These are phyloP conservation scores for Halictus quadricinctus DNA, from an alignment of 2,888 invertebrate genomes.

Conservation along the genomic window DNA sequence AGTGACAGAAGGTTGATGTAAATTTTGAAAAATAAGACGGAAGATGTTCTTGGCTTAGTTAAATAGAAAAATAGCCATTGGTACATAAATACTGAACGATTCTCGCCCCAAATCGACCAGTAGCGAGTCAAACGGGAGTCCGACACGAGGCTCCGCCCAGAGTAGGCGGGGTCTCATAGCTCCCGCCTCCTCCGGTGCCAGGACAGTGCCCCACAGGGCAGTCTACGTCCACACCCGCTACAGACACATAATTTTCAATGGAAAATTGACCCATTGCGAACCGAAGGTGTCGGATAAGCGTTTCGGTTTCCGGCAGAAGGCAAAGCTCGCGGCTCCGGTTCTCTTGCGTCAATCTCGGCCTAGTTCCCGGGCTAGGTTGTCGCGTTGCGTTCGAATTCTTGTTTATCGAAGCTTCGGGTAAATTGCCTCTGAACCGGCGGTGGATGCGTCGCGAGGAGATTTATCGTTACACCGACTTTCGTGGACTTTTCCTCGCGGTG, in stretches of 20 bases:
- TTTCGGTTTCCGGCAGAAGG: background rate
- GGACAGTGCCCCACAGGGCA: background rate
- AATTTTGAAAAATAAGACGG: background rate
- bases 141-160: background rate
- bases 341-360: background rate
- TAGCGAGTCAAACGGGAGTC: background rate
- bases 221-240: background rate
- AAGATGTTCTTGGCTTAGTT: background rate
- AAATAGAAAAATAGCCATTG: too few species aligned
- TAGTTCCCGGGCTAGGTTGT: slow-evolving; percentile 18
- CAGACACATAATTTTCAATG: background rate
- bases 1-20: too few species aligned
- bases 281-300: background rate
- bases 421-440: slow-evolving; percentile 58
- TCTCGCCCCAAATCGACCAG: background rate
- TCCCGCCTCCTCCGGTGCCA: background rate
- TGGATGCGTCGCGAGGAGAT: slow-evolving; percentile 51
- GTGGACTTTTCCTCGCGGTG: slow-evolving; percentile 58
- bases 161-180: background rate
- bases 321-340: background rate
- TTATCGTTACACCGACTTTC: slow-evolving; percentile 66
- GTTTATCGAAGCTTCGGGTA: slow-evolving; percentile 57
- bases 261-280: background rate
- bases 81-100: too few species aligned
- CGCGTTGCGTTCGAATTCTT: slow-evolving; percentile 55